These are phyloP conservation scores for Drosophila bocki DNA, from an alignment of 1,140 invertebrate genomes.

Conservation along the genomic window DNA sequence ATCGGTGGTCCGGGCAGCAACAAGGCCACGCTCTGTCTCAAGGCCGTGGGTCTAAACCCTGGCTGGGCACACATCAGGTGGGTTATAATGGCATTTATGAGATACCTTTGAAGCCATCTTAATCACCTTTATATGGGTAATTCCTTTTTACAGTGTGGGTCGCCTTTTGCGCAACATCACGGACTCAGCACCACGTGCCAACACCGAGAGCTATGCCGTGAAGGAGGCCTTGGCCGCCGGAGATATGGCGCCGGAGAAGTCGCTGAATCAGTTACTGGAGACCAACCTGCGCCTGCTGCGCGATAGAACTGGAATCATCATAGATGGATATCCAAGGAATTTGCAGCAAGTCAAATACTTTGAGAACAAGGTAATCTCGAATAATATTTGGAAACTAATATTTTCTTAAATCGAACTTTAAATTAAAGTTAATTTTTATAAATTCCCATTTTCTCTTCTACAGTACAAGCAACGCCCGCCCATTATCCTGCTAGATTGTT, in stretches of 20 bases:
- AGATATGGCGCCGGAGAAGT: conserved; percentile 91
- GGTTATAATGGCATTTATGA: not conserved
- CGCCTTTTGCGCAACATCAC: conserved; percentile 89
- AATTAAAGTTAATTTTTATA: not conserved
- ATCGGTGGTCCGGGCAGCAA: conserved; percentile 93
- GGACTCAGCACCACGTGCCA: conserved; percentile 87
- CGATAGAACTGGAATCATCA: conserved; percentile 90
- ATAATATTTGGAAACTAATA: not conserved
- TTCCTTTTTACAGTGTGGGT: conserved; percentile 87
- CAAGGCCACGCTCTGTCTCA: conserved; percentile 90
- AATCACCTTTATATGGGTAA: not conserved
- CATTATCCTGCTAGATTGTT: conserved; percentile 93
- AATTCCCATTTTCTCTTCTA: not conserved
- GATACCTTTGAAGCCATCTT: not conserved
- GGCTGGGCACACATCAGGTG: conserved; percentile 91
- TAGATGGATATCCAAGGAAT: conserved; percentile 96
- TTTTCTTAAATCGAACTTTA: not conserved
- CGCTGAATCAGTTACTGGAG: conserved; percentile 89
- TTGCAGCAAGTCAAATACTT: conserved; percentile 93
- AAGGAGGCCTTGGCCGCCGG: conserved; percentile 91
- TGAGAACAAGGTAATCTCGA: conserved; percentile 90
- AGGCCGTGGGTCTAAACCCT: conserved; percentile 88
- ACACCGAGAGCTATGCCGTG: conserved; percentile 86
- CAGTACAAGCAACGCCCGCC: conserved; percentile 91
- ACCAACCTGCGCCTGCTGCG: conserved; percentile 86